These are phyloP conservation scores for Hippopotamyrus pictus DNA, from an alignment of 2,797 vertebrate genomes.

Conservation along the genomic window DNA sequence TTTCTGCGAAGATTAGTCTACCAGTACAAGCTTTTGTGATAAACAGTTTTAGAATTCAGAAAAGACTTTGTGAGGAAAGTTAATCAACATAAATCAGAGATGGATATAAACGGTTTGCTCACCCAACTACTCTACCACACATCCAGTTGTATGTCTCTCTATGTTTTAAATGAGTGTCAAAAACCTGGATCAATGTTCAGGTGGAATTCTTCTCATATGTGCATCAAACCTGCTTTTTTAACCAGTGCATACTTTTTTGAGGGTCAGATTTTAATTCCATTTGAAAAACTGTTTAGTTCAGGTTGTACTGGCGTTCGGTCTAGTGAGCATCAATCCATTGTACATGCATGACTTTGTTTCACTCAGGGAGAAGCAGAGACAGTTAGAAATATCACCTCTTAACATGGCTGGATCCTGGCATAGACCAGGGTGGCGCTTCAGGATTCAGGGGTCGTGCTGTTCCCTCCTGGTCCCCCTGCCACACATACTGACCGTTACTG, in stretches of 20 bases:
- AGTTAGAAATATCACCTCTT: not conserved
- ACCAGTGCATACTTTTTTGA: not conserved
- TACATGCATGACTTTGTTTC: not conserved
- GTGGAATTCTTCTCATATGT: not conserved
- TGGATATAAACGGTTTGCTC: not conserved
- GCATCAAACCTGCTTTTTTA: not conserved
- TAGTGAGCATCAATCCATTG: not conserved
- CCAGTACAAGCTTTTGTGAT: not conserved
- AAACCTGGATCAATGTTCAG: not conserved
- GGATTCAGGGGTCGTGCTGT: not conserved
- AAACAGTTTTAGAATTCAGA: not conserved
- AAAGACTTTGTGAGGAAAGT: not conserved
- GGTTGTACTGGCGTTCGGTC: not conserved
- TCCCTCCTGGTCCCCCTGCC: not conserved
- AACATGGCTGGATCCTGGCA: not conserved
- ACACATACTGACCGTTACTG: not conserved
- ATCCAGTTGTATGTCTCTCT: not conserved
- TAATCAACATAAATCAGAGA: not conserved
- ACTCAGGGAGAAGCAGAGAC: not conserved
- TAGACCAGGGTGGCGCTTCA: not conserved
- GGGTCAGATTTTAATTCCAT: not conserved
- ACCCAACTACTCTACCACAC: not conserved
- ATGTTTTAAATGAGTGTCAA: not conserved
- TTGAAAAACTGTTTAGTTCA: not conserved
- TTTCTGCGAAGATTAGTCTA: not conserved